Evolutionary conservation across 2,113 vertebrate species (phyloP).

Genomic region (Forbesichthys agassizii): DNA sequence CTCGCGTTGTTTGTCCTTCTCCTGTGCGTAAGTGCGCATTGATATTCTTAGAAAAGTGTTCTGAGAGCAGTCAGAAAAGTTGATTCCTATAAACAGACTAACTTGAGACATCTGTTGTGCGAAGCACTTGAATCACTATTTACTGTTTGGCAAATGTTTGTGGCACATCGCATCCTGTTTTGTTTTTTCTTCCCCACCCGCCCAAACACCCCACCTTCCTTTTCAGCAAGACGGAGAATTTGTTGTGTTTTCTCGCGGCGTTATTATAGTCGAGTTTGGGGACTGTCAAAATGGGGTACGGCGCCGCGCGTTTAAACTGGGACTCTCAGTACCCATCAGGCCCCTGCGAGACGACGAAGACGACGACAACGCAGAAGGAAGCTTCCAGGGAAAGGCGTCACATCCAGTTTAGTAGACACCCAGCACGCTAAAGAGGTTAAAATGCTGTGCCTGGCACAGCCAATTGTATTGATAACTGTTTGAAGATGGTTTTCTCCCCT

Average conservation of each 20-base stretch:
- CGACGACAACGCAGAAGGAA: conserved; percentile 69
- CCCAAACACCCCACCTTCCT: too few species aligned
- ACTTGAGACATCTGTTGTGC: conserved; percentile 71
- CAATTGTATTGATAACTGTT: conserved; percentile 79
- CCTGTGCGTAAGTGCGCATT: conserved; percentile 53
- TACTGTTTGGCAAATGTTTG: conserved; percentile 65
- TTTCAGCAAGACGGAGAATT: conserved; percentile 67
- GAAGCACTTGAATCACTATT: conserved; percentile 65
- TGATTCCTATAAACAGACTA: conserved; percentile 74
- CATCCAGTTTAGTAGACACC: conserved; percentile 73
- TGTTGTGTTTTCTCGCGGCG: conserved; percentile 61
- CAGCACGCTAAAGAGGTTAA: conserved; percentile 77
- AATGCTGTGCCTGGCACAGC: conserved; percentile 76
- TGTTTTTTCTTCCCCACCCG: conserved; percentile 16
- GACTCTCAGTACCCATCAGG: conserved; percentile 72
- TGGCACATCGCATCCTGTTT: conserved; percentile 68
- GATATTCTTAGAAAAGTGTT: conserved; percentile 63
- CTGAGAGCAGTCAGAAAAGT: conserved; percentile 70
- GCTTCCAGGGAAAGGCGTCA: conserved; percentile 66
- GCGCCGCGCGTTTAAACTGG: conserved; percentile 62
- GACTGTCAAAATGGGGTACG: conserved; percentile 62
- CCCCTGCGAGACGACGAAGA: conserved; percentile 62
- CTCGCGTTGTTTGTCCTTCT: conserved; percentile 65
- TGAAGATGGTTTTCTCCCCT: conserved; percentile 70
- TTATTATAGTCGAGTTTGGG: conserved; percentile 57